Conservation (phyloP, 2,113 vertebrate genomes). For the Herpailurus yagouaroundi region DNA sequence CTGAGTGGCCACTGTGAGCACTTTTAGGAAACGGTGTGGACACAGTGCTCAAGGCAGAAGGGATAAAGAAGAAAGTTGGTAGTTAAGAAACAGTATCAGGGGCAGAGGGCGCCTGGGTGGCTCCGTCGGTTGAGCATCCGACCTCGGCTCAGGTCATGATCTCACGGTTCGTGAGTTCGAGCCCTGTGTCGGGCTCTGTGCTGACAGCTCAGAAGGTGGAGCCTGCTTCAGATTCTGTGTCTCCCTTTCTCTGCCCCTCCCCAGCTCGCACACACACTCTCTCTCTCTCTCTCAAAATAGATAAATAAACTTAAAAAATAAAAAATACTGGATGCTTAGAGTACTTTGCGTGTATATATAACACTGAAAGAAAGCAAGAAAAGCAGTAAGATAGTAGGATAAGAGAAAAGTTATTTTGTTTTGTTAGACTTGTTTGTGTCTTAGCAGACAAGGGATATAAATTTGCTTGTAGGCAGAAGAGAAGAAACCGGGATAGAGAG, state of each 20-base stretch:
- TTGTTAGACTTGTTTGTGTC: constrained; percentile 23
- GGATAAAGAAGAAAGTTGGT: not conserved
- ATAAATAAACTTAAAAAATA: not conserved
- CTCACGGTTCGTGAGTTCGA: too few species aligned
- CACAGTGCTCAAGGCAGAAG: not conserved
- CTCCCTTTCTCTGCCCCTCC: too few species aligned
- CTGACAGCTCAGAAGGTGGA: too few species aligned
- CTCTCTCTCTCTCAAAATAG: not conserved
- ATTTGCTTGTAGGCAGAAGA: not conserved
- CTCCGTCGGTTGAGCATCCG: too few species aligned
- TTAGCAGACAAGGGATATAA: constrained; percentile 11
- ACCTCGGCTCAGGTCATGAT: too few species aligned
- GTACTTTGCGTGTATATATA: not conserved
- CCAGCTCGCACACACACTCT: too few species aligned
- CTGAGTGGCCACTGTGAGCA: not conserved
- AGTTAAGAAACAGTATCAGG: not conserved
- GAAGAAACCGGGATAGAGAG: not conserved
- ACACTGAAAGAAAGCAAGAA: not conserved
- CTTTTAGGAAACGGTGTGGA: not conserved
- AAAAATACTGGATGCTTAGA: not conserved
- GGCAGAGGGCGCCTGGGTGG: too few species aligned
- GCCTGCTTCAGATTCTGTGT: too few species aligned
- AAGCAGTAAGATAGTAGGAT: not conserved
- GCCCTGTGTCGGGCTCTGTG: too few species aligned
- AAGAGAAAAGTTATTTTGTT: not conserved